Base-by-base conservation (phyloP, 1,140 invertebrate species). In the Daktulosphaira vitifoliae region DNA sequence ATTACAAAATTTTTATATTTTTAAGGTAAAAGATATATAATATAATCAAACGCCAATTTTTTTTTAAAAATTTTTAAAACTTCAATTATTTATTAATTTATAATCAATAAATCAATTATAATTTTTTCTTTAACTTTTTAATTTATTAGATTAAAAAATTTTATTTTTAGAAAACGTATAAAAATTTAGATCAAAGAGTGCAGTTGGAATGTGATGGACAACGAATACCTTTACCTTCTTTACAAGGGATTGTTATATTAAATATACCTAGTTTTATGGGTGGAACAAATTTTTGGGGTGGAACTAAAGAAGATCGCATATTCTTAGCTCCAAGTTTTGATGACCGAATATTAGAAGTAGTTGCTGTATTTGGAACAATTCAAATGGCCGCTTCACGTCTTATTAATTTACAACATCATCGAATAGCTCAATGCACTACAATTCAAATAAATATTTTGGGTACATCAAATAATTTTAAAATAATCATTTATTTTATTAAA, bases 181-280 rank as follows among this genome's bases (percentile, higher is more conserved):
- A 94, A 74, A 97, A 98, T 80, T 79, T 98, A 26, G 95, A 97
- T 69, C 93, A 98, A 76, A 79, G 91, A 49, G 92, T 98, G 1
- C 89, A 92, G 68, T 73, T 96, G 18, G 91, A 95, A 76, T 96
- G 92, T 73, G 92, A 96, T 73, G 92, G 92, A 1, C 88, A 92
- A 74, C 79, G 89, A 65, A 93, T 96, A 69, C 90, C 91, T 0
- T 75, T 95, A 23, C 95, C 95, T 1, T 91, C 90, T 67, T 78
- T 98, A 18, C 94, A 98, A 78, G 95, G 94, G 15, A 96, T 98
- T 71, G 94, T 97, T 15, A 90, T 98, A 49, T 79, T 98, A 29
- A 98, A 98, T 75, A 98, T 98, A 78, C 92, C 93, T 72, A 89
- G 92, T 73, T 98, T 96, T 75, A 94, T 95, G 87, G 95, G 95